Percentiles rank a stretch among this genome's conserved stretches.
Conservation (phyloP, 2,888 invertebrate genomes). For the Limnephilus lunatus region DNA sequence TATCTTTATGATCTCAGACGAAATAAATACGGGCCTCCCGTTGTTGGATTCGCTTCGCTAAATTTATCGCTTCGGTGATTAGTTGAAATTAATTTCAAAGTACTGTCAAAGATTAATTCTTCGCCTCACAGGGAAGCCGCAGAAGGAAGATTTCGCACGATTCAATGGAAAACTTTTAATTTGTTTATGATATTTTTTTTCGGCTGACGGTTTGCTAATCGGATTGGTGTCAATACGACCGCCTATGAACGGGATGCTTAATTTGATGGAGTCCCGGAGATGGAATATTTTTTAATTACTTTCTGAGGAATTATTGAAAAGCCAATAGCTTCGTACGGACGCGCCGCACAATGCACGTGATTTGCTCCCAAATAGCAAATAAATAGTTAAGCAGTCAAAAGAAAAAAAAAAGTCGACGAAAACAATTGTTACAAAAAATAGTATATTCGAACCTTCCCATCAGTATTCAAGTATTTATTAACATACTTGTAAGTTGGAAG, state of each 20-base stretch:
- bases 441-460: too few species aligned
- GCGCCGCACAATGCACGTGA: too few species aligned
- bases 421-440: too few species aligned
- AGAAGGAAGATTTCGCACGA: slow-evolving; percentile 17
- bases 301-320: neutral
- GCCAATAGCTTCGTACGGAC: neutral
- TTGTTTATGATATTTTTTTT: slow-evolving; percentile 35
- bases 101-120: slow-evolving; percentile 50
- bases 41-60: slow-evolving; percentile 20
- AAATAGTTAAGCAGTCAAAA: too few species aligned
- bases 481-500: too few species aligned
- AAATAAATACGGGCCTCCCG: slow-evolving; percentile 35
- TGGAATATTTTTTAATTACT: neutral
- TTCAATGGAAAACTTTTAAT: slow-evolving; percentile 40
- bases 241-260: neutral
- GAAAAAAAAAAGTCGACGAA: too few species aligned
- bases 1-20: slow-evolving; percentile 38
- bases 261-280: neutral
- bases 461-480: too few species aligned
- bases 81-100: slow-evolving; percentile 55
- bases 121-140: slow-evolving; percentile 22
- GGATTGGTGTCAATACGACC: neutral
- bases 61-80: slow-evolving; percentile 48
- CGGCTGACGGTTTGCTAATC: slow-evolving; percentile 10
- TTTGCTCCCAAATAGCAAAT: too few species aligned